These are phyloP conservation scores for Pteria penguin DNA, from an alignment of 2,888 invertebrate genomes.

Conservation along the genomic window DNA sequence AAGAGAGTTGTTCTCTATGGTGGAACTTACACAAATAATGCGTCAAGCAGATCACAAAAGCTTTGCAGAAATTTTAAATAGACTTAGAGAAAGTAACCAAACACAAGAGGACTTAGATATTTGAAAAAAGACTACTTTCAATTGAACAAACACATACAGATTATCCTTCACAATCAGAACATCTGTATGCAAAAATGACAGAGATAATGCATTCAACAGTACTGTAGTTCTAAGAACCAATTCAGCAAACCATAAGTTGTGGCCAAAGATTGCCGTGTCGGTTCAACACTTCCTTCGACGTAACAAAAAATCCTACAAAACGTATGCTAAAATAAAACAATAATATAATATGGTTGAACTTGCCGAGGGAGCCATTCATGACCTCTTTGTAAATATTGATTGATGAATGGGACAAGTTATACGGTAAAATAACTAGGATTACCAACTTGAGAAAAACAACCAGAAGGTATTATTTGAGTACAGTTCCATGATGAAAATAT, in stretches of 20 bases:
- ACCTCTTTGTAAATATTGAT: slow-evolving; percentile 43
- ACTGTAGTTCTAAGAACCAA: slow-evolving; percentile 4
- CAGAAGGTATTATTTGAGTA: slow-evolving; percentile 43
- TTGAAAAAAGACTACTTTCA: no score
- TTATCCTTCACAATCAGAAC: slow-evolving; percentile 37
- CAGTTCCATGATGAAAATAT: slow-evolving; percentile 32
- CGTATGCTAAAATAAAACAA: slow-evolving; percentile 27
- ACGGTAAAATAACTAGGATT: slow-evolving; percentile 32
- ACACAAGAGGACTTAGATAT: slow-evolving; percentile 43
- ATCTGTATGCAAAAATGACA: slow-evolving; percentile 45
- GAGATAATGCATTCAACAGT: slow-evolving; percentile 40
- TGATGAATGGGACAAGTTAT: slow-evolving; percentile 53
- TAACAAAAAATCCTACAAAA: slow-evolving; percentile 16
- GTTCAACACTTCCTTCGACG: slow-evolving; percentile 16
- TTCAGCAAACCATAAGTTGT: slow-evolving; percentile 22
- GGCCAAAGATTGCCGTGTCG: slow-evolving; percentile 44
- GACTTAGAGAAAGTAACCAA: slow-evolving; percentile 51
- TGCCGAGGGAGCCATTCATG: slow-evolving; percentile 37
- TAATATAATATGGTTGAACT: slow-evolving; percentile 27
- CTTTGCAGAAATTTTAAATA: slow-evolving; percentile 56
- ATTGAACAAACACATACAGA: no score
- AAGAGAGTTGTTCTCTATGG: slow-evolving; percentile 16
- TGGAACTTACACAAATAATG: slow-evolving; percentile 26
- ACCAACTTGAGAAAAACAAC: not conserved
- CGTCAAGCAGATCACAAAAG: slow-evolving; percentile 28